Conservation (phyloP, 2,797 vertebrate genomes). For the Pipistrellus nathusii region DNA sequence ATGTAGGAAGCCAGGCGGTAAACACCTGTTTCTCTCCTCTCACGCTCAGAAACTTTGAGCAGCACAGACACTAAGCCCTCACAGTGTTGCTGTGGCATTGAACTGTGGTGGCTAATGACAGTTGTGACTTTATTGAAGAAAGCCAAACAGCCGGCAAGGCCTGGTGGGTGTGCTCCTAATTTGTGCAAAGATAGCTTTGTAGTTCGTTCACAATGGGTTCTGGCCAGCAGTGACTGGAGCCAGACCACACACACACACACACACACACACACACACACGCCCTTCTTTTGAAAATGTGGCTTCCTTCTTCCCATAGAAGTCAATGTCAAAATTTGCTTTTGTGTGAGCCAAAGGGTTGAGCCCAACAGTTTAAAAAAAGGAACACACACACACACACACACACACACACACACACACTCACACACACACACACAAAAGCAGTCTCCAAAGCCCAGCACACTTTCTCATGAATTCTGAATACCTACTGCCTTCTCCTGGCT, state of each 20-base stretch:
- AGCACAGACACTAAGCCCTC: neutral
- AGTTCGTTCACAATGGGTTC: constrained; percentile 59
- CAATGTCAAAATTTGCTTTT: constrained; percentile 70
- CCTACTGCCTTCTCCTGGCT: constrained; percentile 40
- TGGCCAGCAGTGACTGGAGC: neutral
- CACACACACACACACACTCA: neutral
- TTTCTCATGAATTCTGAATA: constrained; percentile 62
- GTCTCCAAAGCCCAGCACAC: neutral
- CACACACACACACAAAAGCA: neutral
- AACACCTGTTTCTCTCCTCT: neutral
- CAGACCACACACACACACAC: constrained; percentile 17
- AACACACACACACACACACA: neutral
- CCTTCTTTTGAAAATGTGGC: constrained; percentile 54
- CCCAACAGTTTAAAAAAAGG: neutral
- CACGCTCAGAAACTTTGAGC: neutral
- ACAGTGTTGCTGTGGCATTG: constrained; percentile 33
- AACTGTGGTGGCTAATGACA: neutral
- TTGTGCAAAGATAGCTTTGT: constrained; percentile 59
- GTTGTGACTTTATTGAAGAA: constrained; percentile 69
- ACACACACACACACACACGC: too few species aligned
- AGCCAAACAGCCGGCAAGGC: constrained; percentile 47
- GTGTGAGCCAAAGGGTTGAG: constrained; percentile 26
- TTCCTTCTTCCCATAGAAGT: constrained; percentile 60
- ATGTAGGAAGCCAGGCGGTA: neutral
- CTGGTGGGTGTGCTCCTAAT: constrained; percentile 53